A percentile compares a stretch with the other conserved stretches of the same genome.
phyloP scores from a whole-genome alignment of 2,888 invertebrate genomes.

The Anodontia alba region DNA sequence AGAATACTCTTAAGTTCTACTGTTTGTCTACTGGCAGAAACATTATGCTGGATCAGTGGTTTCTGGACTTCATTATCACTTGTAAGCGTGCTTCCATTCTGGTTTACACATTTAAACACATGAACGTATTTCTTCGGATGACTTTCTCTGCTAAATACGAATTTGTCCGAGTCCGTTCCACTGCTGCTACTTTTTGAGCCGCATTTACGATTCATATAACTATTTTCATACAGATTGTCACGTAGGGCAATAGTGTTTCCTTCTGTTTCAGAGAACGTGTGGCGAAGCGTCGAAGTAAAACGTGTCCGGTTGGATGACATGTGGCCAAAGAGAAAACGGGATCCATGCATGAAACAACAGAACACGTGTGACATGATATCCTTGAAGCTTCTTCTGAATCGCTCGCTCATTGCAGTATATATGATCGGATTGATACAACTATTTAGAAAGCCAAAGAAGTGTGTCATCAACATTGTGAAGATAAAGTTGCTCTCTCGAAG shows the following conservation, averaged over 20 bases:
- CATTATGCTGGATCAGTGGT: background rate
- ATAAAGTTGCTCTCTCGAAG: conserved; percentile 84
- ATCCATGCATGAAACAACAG: conserved; percentile 50
- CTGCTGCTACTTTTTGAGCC: conserved; percentile 43
- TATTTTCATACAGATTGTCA: conserved; percentile 32
- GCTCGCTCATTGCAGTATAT: conserved; percentile 85
- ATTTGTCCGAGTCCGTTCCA: conserved; percentile 30
- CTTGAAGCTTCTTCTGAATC: conserved; percentile 83
- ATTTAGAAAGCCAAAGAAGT: conserved; percentile 85
- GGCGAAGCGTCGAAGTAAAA: conserved; percentile 54
- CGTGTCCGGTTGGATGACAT: conserved; percentile 20
- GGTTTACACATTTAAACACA: background rate
- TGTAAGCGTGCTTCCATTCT: background rate
- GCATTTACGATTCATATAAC: conserved; percentile 20
- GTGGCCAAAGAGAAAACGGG: background rate
- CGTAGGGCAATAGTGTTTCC: conserved; percentile 44
- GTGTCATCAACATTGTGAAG: conserved; percentile 85
- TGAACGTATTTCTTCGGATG: background rate
- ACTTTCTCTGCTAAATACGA: background rate
- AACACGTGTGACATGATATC: conserved; percentile 67
- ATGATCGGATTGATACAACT: conserved; percentile 86
- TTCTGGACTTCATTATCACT: background rate
- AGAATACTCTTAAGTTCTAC: background rate
- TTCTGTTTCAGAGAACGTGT: conserved; percentile 50
- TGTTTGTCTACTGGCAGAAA: background rate